Evolutionary conservation across 2,797 vertebrate genomes (phyloP).

Genomic region (Anniella stebbinsi): DNA sequence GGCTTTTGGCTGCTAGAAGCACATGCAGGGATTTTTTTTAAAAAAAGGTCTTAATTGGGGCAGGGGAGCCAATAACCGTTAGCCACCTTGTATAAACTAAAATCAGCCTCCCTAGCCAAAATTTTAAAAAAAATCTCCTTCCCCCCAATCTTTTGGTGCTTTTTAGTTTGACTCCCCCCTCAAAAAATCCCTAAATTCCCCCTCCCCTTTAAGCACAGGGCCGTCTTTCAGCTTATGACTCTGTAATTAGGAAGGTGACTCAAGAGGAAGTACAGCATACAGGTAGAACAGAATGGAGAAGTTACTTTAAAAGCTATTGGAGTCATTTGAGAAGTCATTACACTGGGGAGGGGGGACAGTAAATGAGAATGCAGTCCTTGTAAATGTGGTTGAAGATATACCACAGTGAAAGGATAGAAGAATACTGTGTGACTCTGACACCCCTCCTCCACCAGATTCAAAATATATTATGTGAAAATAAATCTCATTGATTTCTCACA

Average conservation of each 20-base stretch:
- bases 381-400: slow-evolving; percentile 27
- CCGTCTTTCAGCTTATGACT: not conserved
- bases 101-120: not conserved
- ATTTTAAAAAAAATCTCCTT: not conserved
- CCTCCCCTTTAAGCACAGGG: not conserved
- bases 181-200: no score
- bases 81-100: not conserved
- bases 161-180: no score
- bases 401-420: slow-evolving; percentile 17
- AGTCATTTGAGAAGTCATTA: slow-evolving; percentile 32
- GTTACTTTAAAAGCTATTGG: slow-evolving; percentile 17
- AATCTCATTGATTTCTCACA: slow-evolving; percentile 35
- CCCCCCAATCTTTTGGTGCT: no score
- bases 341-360: not conserved
- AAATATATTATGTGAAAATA: slow-evolving; percentile 37
- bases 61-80: not conserved
- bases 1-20: no score
- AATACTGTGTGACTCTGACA: slow-evolving; percentile 9
- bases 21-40: no score
- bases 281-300: slow-evolving; percentile 1
- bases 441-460: not conserved
- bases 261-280: not conserved
- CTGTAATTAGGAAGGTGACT: not conserved
- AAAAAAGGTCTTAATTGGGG: not conserved
- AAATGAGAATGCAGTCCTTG: slow-evolving; percentile 1